Conservation (phyloP, 2,888 invertebrate genomes). For the Lottia gigantea region DNA sequence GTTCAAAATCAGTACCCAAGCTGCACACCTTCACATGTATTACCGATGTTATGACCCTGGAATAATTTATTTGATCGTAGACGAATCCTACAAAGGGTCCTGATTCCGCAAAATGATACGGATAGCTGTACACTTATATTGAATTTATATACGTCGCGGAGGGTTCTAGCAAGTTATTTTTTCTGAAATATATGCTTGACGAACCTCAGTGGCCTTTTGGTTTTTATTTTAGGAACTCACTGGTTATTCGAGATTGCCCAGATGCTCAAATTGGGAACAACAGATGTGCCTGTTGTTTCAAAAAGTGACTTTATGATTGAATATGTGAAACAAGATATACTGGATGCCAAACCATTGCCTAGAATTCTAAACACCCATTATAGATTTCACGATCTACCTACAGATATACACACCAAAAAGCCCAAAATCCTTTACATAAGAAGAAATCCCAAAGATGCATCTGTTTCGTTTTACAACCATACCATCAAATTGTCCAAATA, state of each 20-base stretch:
- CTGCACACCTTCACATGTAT: too few relatives aligned
- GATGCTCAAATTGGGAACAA: not conserved
- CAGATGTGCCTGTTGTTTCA: not conserved
- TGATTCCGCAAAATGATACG: too few relatives aligned
- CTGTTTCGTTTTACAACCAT: not conserved
- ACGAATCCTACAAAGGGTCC: too few relatives aligned
- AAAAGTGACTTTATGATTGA: conserved; percentile 1
- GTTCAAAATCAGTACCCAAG: too few relatives aligned
- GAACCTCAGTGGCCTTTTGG: too few relatives aligned
- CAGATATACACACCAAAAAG: not conserved
- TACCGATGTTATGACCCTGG: too few relatives aligned
- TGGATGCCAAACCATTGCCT: not conserved
- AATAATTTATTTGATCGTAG: not conserved
- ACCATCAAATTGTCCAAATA: conserved; percentile 26
- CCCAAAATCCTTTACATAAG: not conserved
- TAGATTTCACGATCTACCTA: not conserved
- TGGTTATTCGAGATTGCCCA: not conserved
- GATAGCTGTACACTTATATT: too few relatives aligned
- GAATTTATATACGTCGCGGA: too few relatives aligned
- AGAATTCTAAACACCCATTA: not conserved
- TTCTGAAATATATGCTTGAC: too few relatives aligned
- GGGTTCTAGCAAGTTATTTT: too few relatives aligned
- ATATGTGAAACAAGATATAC: not conserved
- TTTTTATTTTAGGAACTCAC: not conserved
- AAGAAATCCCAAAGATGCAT: not conserved